phyloP scores from a whole-genome alignment of 2,113 vertebrate species.

The Synodontis membranacea region DNA sequence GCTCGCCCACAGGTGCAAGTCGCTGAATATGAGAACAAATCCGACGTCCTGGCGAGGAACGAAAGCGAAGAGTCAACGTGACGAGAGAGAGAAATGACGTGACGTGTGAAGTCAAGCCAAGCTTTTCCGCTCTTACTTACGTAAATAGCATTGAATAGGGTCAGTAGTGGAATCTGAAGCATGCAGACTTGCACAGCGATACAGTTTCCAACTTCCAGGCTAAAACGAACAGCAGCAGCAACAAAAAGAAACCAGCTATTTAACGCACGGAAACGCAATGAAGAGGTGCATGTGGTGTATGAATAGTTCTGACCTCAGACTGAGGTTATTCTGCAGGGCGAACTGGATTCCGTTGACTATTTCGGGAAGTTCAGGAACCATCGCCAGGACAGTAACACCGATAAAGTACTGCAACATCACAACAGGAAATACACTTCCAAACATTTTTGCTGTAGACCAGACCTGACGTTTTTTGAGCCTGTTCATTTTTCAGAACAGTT shows the following conservation, averaged over 20 bases:
- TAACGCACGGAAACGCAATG: background rate
- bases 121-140: conserved; percentile 71
- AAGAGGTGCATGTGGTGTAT: background rate
- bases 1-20: conserved; percentile 79
- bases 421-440: background rate
- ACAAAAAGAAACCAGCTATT: background rate
- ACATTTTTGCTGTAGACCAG: background rate
- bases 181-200: conserved; percentile 90
- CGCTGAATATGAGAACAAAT: conserved; percentile 79
- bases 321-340: conserved; percentile 87
- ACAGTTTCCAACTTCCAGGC: conserved; percentile 87
- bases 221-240: conserved; percentile 57
- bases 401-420: conserved; percentile 80
- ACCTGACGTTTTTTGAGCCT: background rate
- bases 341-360: conserved; percentile 89
- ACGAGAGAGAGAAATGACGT: background rate
- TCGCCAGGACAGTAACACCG: conserved; percentile 81
- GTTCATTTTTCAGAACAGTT: background rate
- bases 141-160: conserved; percentile 86
- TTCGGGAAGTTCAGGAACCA: conserved; percentile 88
- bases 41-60: conserved; percentile 72
- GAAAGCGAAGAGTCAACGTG: background rate
- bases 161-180: conserved; percentile 87
- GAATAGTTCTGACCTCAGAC: conserved; percentile 74
- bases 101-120: rapidly evolving